Evolutionary conservation across 2,888 invertebrate species (phyloP), one percentile per base, ranked within the genome.

Genomic region (Margaritifera margaritifera): DNA sequence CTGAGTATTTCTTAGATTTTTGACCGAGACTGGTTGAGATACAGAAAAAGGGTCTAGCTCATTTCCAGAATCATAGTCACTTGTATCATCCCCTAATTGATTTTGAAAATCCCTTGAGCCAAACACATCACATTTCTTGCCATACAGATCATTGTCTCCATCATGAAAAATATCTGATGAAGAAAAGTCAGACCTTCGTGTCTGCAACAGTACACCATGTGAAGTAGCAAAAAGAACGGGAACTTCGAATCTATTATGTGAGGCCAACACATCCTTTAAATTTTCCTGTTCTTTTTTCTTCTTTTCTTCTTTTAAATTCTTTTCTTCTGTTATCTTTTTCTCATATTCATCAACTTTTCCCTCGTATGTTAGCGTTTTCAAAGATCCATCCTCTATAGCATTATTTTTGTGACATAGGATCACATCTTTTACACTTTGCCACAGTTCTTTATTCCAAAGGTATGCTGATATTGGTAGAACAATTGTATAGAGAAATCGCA

Each of bases 191-290:
- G 75, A 69, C 22, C 75, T 68, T 11, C 65, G 56, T 19, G 79
- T 85, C 64, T 84, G 79, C 42, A 84, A 80, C 64, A 83, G 86
- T 6, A 88, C 82, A 24, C 88, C 88, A 51, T 86, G 76, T 24
- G 86, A 81, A 1, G 86, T 88, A 15, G 87, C 88, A 76, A 87
- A 88, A 22, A 88, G 72, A 6, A 87, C 87, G 6, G 88, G 88
- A 25, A 87, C 83, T 65, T 82, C 83, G 65, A 84, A 84, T 4
- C 64, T 69, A 55, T 65, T 66, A 52, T 60, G 42, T 53, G 75
- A 68, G 27, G 72, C 60, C 60, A 67, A 70, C 6, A 72, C 71
- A 6, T 74, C 71, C 53, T 80, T 75, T 8, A 62, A 63, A 60
- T 75, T 42, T 42, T 42, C 42, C 15, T 11, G 42, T 3, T 42